These are phyloP conservation scores for Latrodectus elegans DNA, from an alignment of 2,888 invertebrate genomes.

Conservation along the genomic window DNA sequence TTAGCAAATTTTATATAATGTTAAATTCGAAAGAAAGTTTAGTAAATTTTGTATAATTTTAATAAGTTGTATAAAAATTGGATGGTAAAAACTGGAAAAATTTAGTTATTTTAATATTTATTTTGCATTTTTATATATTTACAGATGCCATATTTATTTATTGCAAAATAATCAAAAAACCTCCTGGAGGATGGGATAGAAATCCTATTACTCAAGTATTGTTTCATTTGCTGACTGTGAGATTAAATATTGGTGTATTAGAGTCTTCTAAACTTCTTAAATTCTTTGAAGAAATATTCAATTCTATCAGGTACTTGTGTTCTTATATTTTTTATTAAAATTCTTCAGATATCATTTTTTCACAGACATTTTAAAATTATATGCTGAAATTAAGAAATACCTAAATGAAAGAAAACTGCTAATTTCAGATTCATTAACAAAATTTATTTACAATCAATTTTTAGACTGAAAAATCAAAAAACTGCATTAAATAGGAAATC, in stretches of 20 bases:
- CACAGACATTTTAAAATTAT: too few species aligned
- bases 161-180: constrained; percentile 47
- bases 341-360: too few species aligned
- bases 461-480: too few species aligned
- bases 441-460: too few species aligned
- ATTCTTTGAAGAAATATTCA: constrained; percentile 49
- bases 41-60: neutral
- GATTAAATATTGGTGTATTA: constrained; percentile 27
- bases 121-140: neutral
- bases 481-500: too few species aligned
- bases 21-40: neutral
- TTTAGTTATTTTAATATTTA: neutral
- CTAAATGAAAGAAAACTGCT: too few species aligned
- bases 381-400: too few species aligned
- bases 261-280: constrained; percentile 30
- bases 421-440: too few species aligned
- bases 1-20: neutral
- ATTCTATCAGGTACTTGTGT: constrained; percentile 38
- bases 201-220: constrained; percentile 55
- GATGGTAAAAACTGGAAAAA: neutral
- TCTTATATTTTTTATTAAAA: neutral
- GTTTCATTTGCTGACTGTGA: constrained; percentile 30
- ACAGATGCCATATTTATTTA: constrained; percentile 60
- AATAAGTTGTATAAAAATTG: neutral
- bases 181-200: constrained; percentile 56